These are phyloP conservation scores for Parnassius mnemosyne DNA, from an alignment of 2,888 invertebrate species.

Conservation along the genomic window DNA sequence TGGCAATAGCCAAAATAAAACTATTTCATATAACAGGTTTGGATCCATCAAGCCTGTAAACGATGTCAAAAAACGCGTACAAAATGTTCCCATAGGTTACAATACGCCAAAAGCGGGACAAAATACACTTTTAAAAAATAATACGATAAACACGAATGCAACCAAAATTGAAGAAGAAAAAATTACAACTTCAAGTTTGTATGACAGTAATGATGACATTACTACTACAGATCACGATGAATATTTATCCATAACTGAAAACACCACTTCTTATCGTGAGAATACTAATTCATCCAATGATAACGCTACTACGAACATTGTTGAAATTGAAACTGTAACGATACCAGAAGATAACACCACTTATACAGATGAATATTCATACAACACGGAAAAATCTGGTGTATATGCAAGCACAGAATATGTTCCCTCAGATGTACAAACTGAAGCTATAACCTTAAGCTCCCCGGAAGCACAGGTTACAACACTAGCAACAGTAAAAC, in stretches of 20 bases:
- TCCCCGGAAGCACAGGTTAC: slow-evolving; percentile 10
- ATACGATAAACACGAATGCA: slow-evolving; percentile 30
- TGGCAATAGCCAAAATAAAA: slow-evolving; percentile 51
- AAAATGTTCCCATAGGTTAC: slow-evolving; percentile 69
- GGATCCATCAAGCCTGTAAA: slow-evolving; percentile 50
- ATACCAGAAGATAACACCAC: slow-evolving; percentile 56
- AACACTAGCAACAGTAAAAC: slow-evolving; percentile 28
- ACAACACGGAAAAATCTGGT: slow-evolving; percentile 54
- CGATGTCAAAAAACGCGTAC: slow-evolving; percentile 63
- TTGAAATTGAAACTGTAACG: slow-evolving; percentile 53
- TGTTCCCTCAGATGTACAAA: slow-evolving; percentile 40
- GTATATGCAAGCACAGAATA: slow-evolving; percentile 54
- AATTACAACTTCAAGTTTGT: slow-evolving; percentile 24
- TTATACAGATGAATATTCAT: slow-evolving; percentile 67
- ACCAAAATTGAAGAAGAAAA: slow-evolving; percentile 45
- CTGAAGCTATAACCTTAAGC: slow-evolving; percentile 29
- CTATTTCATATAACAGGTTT: slow-evolving; percentile 56
- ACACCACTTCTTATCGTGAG: slow-evolving; percentile 43
- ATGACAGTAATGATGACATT: slow-evolving; percentile 25
- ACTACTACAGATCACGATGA: slow-evolving; percentile 54
- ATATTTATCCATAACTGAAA: slow-evolving; percentile 58
- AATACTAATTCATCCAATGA: slow-evolving; percentile 32
- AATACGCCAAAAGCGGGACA: slow-evolving; percentile 39
- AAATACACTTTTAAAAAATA: slow-evolving; percentile 31
- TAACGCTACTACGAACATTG: slow-evolving; percentile 44